Conservation (phyloP, 2,797 vertebrate genomes). For the Darevskia nairensis region DNA sequence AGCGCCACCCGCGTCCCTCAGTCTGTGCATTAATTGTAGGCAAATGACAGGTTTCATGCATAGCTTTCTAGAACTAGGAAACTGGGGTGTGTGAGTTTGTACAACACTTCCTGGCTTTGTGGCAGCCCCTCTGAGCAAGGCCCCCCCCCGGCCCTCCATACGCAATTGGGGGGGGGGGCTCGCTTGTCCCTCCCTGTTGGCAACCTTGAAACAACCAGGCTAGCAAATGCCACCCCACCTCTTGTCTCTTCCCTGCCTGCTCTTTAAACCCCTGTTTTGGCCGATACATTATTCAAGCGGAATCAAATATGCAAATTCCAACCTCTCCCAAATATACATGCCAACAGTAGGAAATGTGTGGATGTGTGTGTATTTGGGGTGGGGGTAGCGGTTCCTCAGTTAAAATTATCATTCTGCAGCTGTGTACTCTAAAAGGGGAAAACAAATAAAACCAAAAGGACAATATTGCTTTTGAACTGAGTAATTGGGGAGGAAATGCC, state of each 20-base stretch:
- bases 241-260: not conserved
- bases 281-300: not conserved
- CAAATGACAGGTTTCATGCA: not conserved
- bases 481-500: constrained; percentile 24
- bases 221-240: not conserved
- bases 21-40: too few species aligned
- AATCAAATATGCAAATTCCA: not conserved
- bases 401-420: not conserved
- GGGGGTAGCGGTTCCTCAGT: not conserved
- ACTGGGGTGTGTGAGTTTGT: not conserved
- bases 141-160: not conserved
- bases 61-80: not conserved
- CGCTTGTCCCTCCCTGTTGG: not conserved
- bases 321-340: not conserved
- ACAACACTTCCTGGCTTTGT: not conserved
- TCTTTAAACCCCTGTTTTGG: not conserved
- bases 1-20: too few species aligned
- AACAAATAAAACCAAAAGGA: not conserved
- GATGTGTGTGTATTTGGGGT: not conserved
- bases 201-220: not conserved
- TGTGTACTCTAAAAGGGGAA: not conserved
- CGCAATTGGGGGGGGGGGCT: not conserved
- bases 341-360: not conserved
- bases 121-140: not conserved
- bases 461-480: not conserved